phyloP scores from a whole-genome alignment of 2,888 invertebrate genomes.

The Lepidochitona cinerea region DNA sequence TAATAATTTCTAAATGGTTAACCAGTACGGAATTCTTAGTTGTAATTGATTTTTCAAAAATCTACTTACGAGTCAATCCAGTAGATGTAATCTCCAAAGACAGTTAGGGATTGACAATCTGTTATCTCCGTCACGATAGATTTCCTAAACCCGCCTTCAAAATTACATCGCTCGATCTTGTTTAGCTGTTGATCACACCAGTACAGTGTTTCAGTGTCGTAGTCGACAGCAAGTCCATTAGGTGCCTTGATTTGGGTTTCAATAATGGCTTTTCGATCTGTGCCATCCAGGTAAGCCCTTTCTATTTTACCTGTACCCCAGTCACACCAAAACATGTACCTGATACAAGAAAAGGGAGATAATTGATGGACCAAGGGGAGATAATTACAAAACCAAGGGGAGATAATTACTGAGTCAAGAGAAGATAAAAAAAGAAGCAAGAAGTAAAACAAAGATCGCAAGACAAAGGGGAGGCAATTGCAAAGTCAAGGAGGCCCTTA shows the following conservation, averaged over 20 bases:
- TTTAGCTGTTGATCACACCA: conserved; percentile 91
- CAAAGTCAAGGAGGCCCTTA: too few species aligned
- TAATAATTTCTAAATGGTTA: too few species aligned
- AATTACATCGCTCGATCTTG: conserved; percentile 86
- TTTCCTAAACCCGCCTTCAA: conserved; percentile 82
- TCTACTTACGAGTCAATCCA: conserved; percentile 84
- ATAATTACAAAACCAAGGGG: too few species aligned
- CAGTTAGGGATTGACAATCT: conserved; percentile 76
- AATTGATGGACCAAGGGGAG: too few species aligned
- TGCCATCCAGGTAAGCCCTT: conserved; percentile 83
- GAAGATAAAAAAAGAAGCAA: too few species aligned
- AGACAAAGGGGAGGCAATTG: too few species aligned
- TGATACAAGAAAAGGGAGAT: conserved; percentile 60
- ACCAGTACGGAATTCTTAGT: too few species aligned
- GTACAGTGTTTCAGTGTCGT: conserved; percentile 79
- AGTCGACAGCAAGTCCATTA: conserved; percentile 93
- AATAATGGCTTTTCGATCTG: conserved; percentile 77
- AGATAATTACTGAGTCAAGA: too few species aligned
- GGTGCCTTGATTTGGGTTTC: conserved; percentile 87
- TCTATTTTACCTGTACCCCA: conserved; percentile 89
- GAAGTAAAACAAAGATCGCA: too few species aligned
- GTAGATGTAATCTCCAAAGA: conserved; percentile 78
- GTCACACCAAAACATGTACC: conserved; percentile 90
- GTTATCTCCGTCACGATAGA: conserved; percentile 26
- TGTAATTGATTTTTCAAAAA: too few species aligned